Base-by-base conservation (phyloP, 2,888 invertebrate genomes). In the Brassicogethes aeneus region DNA sequence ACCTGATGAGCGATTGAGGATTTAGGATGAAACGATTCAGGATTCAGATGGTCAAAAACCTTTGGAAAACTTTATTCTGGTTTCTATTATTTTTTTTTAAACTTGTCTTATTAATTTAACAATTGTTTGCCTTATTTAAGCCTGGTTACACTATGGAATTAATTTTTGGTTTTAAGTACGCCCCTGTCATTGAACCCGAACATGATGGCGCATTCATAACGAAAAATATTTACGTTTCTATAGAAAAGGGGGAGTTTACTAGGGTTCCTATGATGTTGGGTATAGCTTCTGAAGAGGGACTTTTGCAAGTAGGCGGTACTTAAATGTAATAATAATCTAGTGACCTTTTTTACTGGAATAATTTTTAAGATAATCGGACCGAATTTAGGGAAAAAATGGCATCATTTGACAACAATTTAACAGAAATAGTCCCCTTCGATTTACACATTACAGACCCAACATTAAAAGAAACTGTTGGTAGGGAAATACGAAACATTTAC, bases 141-240 rank as follows among this genome's bases (percentile, higher is more conserved):
- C 5, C 10, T 7, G 23, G 23, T 23, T 23, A 23, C 23, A 32
- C 13, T 10, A 13, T 10, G 3, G 12, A 32, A 32, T 10, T 32
- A 5, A 13, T 12, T 32, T 3, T 10, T 10, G 32, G 32, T 12
- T 32, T 32, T 32, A 3, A 32, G 3, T 45, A 34, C 36, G 39
- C 41, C 10, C 45, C 42, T 14, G 45, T 42, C 8, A 35, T 45
- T 13, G 45, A 45, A 40, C 39, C 37, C 5, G 39, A 39, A 30
- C 41, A 43, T 23, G 34, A 41, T 3, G 39, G 37, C 10, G 46
- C 46, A 16, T 43, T 46, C 15, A 40, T 46, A 5, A 41, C 43
- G 1, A 17, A 41, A 17, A 33, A 36, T 10, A 43, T 43, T 42
- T 46, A 46, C 34, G 36, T 35, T 33, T 16, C 34, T 23, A 16